Conservation (phyloP, 2,888 invertebrate species). For the Hemistola chrysoprasaria region DNA sequence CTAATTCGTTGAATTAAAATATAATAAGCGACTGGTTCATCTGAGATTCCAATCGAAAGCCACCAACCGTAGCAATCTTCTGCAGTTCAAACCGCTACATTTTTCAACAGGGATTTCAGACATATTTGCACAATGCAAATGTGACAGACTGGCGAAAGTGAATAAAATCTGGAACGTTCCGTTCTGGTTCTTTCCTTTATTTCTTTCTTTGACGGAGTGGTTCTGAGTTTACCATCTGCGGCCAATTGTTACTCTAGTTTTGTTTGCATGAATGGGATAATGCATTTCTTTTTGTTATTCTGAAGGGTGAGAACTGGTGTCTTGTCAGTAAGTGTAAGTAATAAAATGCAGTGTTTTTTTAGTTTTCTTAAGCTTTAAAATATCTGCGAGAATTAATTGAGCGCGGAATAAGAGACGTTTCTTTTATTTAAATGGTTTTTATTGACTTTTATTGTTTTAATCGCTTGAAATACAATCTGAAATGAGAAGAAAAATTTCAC, state of each 20-base stretch:
- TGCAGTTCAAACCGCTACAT: conserved; percentile 21
- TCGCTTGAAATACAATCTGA: too few relatives aligned
- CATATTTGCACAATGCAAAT: conserved; percentile 60
- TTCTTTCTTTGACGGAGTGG: conserved; percentile 61
- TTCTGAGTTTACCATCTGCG: conserved; percentile 59
- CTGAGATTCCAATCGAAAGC: too few relatives aligned
- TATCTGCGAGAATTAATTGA: too few relatives aligned
- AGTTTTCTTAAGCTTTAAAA: too few relatives aligned
- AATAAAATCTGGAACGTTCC: conserved; percentile 40
- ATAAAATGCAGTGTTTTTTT: conserved; percentile 33
- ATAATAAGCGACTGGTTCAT: too few relatives aligned
- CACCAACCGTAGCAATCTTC: conserved; percentile 2
- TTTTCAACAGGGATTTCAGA: conserved; percentile 42
- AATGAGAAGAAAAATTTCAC: too few relatives aligned
- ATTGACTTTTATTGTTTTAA: too few relatives aligned
- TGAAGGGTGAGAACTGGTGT: conserved; percentile 40
- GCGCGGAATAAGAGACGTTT: too few relatives aligned
- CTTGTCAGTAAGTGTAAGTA: conserved; percentile 36
- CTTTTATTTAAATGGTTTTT: too few relatives aligned
- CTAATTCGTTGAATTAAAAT: too few relatives aligned
- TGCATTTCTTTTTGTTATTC: conserved; percentile 57
- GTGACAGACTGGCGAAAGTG: conserved; percentile 52
- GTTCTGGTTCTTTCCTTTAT: conserved; percentile 61
- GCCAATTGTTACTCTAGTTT: conserved; percentile 62
- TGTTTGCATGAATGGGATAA: conserved; percentile 54